Conservation (phyloP, 2,797 vertebrate species). For the Australoheros facetus region DNA sequence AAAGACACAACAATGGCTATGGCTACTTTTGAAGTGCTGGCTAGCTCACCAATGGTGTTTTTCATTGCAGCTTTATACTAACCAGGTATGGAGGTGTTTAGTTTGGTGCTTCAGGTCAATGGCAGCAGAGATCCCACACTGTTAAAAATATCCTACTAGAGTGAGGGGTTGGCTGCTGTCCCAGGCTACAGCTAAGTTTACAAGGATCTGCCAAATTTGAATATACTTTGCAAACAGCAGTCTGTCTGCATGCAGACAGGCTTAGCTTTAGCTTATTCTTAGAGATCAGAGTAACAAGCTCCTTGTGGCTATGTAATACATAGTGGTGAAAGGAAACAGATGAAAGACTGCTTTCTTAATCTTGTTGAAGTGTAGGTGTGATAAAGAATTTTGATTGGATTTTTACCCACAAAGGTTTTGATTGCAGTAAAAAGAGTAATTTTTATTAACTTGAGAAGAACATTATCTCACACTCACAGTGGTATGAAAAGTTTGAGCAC, state of each 20-base stretch:
- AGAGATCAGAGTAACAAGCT: not conserved
- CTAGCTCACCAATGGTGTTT: not conserved
- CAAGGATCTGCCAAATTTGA: not conserved
- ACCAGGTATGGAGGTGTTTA: not conserved
- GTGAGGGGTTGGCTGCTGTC: not conserved
- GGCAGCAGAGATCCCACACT: not conserved
- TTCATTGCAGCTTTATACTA: not conserved
- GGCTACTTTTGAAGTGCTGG: not conserved
- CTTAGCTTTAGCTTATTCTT: not conserved
- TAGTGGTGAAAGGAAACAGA: too few relatives aligned
- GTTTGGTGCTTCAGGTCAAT: not conserved
- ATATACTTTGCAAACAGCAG: not conserved
- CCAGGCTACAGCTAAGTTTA: conserved; percentile 2
- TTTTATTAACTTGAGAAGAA: too few relatives aligned
- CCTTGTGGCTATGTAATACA: not conserved
- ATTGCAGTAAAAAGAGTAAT: too few relatives aligned
- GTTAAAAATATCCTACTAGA: conserved; percentile 2
- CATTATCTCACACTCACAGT: too few relatives aligned
- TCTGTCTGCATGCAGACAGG: not conserved
- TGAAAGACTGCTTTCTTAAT: too few relatives aligned
- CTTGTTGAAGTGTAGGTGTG: too few relatives aligned
- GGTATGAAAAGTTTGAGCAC: too few relatives aligned
- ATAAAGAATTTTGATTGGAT: too few relatives aligned
- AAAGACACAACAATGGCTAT: not conserved
- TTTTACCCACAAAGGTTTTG: too few relatives aligned